Base-by-base conservation (phyloP, 2,888 invertebrate species). In the Polymixis flavicincta region DNA sequence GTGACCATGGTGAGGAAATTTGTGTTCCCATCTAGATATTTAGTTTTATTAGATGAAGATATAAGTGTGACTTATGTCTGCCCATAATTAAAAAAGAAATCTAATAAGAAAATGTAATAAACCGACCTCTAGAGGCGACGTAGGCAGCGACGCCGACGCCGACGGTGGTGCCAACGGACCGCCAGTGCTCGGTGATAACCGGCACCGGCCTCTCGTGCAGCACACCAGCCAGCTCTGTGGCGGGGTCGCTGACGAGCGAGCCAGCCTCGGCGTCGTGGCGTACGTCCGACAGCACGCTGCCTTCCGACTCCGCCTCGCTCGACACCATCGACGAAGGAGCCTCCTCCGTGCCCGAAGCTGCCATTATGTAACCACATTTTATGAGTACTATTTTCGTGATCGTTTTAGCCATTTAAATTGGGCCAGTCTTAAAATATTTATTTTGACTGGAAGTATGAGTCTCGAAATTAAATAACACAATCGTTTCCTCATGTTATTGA, bases 311-410 rank as follows among this genome's bases (percentile, higher is more conserved):
- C 5, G 95, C 95, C 80, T 96, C 96, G 71, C 96, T 96, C 3
- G 96, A 96, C 54, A 96, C 95, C 95, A 96, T 95, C 4, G 96
- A 96, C 19, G 95, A 95, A 22, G 95, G 95, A n/a, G 96, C 94
- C 75, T 96, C 96, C 84, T 96, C 96, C n/a, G 92, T 91, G 9
- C 93, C 95, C 84, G 91, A 89, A 60, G 86, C 90, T 92, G 66
- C 9, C 78, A 67, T 60, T 48, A 61, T 19, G 14, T 78, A 76
- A 76, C 42, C 57, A 76, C 22, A 72, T 63, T 76, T 76, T 8
- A 76, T 25, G 2, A 79, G 0, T 17, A 61, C 22, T 79, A 72
- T 7, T 79, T 61, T 76, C 79, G 72, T 79, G 17, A 32, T n/a
- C 7, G 6, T 37, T 19, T 52, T 37, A 37, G 1, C 22, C 37